A percentile compares a stretch with the other conserved stretches of the same genome.
Evolutionary conservation across 2,888 invertebrate species (phyloP).

Genomic region (Acronicta psi): DNA sequence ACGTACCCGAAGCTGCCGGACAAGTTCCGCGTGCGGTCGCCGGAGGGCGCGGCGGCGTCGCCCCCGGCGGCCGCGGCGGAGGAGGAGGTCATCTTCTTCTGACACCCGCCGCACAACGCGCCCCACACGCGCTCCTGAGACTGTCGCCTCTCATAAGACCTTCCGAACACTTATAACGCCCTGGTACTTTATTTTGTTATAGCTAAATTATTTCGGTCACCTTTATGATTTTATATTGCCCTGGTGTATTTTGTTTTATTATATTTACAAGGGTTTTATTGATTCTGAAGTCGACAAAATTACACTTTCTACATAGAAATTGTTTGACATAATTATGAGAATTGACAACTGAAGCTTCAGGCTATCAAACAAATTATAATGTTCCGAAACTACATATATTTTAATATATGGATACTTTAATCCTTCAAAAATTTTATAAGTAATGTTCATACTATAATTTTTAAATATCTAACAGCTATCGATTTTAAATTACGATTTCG

Average conservation of each 20-base stretch:
- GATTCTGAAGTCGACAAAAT: neutral
- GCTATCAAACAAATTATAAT: no score
- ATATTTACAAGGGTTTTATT: neutral
- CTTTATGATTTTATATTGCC: neutral
- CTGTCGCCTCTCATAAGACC: conserved; percentile 80
- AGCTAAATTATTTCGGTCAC: neutral
- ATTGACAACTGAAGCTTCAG: no score
- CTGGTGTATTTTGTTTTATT: neutral
- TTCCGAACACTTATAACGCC: conserved; percentile 56
- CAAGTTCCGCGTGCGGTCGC: conserved; percentile 90
- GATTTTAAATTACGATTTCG: no score
- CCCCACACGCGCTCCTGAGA: conserved; percentile 78
- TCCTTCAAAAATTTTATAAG: no score
- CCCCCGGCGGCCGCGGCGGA: conserved; percentile 69
- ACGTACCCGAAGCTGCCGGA: conserved; percentile 93
- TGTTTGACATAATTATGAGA: no score
- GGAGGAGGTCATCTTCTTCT: conserved; percentile 92
- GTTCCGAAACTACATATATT: no score
- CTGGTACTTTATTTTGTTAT: conserved; percentile 44
- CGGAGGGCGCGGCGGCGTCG: conserved; percentile 65
- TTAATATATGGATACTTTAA: no score
- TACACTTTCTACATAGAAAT: neutral
- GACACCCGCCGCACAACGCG: conserved; percentile 79
- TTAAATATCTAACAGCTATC: no score
- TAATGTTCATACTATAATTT: no score